Percentiles rank a stretch among this genome's conserved stretches.
These are phyloP conservation scores for Coregonus ussuriensis DNA, from an alignment of 2,797 vertebrate species.

Conservation along the genomic window DNA sequence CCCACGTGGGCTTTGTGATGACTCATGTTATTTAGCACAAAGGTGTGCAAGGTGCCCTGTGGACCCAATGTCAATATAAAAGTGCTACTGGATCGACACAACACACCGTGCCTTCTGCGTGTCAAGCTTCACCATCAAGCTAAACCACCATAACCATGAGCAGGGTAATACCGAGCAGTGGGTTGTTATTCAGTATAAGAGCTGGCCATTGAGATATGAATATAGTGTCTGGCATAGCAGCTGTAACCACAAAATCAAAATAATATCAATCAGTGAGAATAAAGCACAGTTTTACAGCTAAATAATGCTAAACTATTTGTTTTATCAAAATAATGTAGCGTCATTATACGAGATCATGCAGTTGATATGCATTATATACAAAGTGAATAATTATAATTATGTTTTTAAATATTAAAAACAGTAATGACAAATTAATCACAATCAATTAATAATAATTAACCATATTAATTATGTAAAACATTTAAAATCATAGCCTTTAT, in stretches of 20 bases:
- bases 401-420: neutral
- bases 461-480: neutral
- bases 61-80: constrained; percentile 55
- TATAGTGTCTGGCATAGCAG: neutral
- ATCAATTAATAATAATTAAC: neutral
- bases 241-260: neutral
- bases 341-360: neutral
- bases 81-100: constrained; percentile 25
- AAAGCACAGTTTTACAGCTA: neutral
- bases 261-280: neutral
- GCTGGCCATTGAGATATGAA: neutral
- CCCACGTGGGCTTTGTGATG: constrained; percentile 53
- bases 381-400: neutral
- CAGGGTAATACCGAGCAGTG: constrained; percentile 51
- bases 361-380: neutral
- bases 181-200: neutral
- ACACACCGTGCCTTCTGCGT: constrained; percentile 2
- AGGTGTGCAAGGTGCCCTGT: constrained; percentile 49
- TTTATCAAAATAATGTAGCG: neutral
- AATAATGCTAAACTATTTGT: neutral
- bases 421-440: neutral
- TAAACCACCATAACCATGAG: constrained; percentile 55
- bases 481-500: neutral
- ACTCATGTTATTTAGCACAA: constrained; percentile 65
- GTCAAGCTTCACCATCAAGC: constrained; percentile 10